A percentile compares a stretch with the other conserved stretches of the same genome.
phyloP scores from a whole-genome alignment of 2,797 vertebrate species.

The Salmo trutta region DNA sequence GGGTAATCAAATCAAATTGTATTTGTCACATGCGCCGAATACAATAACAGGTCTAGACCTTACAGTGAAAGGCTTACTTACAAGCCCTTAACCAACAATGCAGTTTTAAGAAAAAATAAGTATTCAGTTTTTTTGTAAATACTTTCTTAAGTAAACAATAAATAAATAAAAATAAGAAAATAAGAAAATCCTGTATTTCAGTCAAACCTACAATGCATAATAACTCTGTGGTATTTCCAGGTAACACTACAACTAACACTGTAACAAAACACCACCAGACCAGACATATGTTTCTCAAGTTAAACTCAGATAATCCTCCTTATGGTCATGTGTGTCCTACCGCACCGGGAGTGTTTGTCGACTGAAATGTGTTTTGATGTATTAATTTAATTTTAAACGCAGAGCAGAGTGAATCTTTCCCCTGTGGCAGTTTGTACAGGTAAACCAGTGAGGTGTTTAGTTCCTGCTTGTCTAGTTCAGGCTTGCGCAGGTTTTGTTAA shows the following conservation, averaged over 20 bases:
- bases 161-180: too few species aligned
- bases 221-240: too few species aligned
- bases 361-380: background rate
- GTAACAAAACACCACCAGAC: background rate
- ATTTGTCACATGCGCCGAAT: background rate
- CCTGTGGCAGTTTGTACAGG: slow-evolving; percentile 34
- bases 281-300: background rate
- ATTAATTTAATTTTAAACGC: background rate
- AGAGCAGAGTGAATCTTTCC: slow-evolving; percentile 11
- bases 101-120: too few species aligned
- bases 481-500: slow-evolving; percentile 31
- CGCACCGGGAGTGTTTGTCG: background rate
- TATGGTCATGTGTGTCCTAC: background rate
- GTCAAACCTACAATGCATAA: too few species aligned
- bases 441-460: background rate
- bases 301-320: background rate
- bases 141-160: too few species aligned
- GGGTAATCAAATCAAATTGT: background rate
- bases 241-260: too few species aligned
- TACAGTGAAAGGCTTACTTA: too few species aligned
- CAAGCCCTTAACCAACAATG: too few species aligned
- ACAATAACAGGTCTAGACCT: too few species aligned
- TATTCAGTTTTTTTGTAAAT: too few species aligned
- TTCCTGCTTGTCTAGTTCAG: slow-evolving; percentile 43
- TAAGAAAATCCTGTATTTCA: too few species aligned